Base-by-base conservation (phyloP, 2,888 invertebrate genomes). In the Buathra laborator region DNA sequence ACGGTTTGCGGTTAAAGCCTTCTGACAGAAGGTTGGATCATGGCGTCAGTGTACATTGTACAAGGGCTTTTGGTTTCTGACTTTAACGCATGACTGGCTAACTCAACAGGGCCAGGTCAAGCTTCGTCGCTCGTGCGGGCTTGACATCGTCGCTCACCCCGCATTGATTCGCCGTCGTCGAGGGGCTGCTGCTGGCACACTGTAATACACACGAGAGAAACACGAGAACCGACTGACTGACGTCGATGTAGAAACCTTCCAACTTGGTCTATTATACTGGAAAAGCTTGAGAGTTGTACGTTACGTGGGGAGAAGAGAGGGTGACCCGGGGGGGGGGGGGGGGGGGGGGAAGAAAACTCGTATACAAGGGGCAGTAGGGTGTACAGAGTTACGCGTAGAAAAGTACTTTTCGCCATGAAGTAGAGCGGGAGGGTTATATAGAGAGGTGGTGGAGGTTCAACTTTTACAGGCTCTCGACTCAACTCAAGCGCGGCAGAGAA, bases 101-200 rank as follows among this genome's bases (percentile, higher is more conserved):
- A 46, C 80, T 68, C 70, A 83, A 82, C 76, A 37, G 75, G 59
- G 85, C 32, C 37, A 67, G 72, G 82, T 81, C 81, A 81, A 78
- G 78, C 78, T 68, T 78, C 72, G 67, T 37, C 71, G 67, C 78
- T 83, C 68, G 53, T 77, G 66, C 53, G 82, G 68, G 44, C 70
- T 76, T 46, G 71, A 74, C 67, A 68, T 32, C 62, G 70, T 70
- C 72, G 59, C 68, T 79, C 70, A 74, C 78, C 74, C 74, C 77
- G 74, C 78, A 83, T 75, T 79, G 83, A 79, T 83, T 83, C 44
- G 68, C 74, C 72, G 66, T 67, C 29, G 48, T 71, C 66, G 43
- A 66, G 64, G n/a, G 75, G 32, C 14, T 62, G 62, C 32, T 53
- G 44, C 56, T 56, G 56, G 77, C 29, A 24, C 67, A 43, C 64